These are phyloP conservation scores for Planococcus citri DNA, from an alignment of 1,140 invertebrate species.

Conservation along the genomic window DNA sequence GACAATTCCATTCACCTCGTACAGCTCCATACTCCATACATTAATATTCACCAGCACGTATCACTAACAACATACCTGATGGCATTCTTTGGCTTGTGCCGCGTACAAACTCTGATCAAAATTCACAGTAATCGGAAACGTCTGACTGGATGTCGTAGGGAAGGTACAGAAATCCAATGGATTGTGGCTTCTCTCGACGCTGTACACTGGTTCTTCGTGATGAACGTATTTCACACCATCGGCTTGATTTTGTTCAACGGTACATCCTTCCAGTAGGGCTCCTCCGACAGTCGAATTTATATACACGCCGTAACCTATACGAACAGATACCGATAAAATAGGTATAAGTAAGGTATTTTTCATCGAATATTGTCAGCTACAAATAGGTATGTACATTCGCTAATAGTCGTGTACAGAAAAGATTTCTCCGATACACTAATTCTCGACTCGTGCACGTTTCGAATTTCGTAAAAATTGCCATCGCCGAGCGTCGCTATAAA, in stretches of 20 bases:
- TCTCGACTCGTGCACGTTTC: no score
- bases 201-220: conserved; percentile 42
- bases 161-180: conserved; percentile 61
- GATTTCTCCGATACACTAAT: no score
- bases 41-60: no score
- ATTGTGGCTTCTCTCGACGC: background rate
- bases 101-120: conserved; percentile 58
- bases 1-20: no score
- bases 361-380: no score
- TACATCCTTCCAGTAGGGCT: conserved; percentile 54
- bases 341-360: no score
- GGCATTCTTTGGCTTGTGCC: conserved; percentile 46
- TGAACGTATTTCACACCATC: conserved; percentile 77
- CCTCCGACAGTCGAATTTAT: conserved; percentile 74
- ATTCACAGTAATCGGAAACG: conserved; percentile 62
- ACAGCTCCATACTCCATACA: no score
- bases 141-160: conserved; percentile 57
- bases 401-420: no score
- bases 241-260: conserved; percentile 62
- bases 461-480: no score
- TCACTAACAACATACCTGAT: conserved; percentile 41
- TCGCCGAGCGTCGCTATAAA: no score
- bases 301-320: conserved; percentile 68
- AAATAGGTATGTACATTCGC: no score
- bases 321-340: conserved; percentile 1